Evolutionary conservation across 2,797 vertebrate species (phyloP).

Genomic region (Hirundo rustica): DNA sequence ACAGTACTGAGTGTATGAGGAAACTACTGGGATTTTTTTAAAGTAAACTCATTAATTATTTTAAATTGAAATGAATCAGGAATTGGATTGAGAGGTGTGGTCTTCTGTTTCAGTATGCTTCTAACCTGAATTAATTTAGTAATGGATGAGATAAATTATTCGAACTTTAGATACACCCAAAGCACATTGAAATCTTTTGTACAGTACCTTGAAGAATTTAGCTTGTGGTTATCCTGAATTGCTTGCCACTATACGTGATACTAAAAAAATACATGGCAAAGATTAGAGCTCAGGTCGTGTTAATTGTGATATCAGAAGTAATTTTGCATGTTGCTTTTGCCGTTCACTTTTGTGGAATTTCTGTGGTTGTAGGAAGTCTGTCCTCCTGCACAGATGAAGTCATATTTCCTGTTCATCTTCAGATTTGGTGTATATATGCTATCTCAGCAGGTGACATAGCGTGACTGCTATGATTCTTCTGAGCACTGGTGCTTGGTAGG

Average conservation of each 20-base stretch:
- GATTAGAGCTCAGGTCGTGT: background rate
- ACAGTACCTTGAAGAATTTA: background rate
- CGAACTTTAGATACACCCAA: background rate
- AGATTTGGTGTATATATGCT: background rate
- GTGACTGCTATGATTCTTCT: background rate
- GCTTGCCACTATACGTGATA: background rate
- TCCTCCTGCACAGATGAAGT: background rate
- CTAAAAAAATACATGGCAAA: background rate
- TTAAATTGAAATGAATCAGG: background rate
- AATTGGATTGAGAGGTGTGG: background rate
- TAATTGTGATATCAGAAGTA: background rate
- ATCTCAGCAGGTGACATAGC: background rate
- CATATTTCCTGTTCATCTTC: background rate
- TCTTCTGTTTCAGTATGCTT: background rate
- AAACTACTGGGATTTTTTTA: background rate
- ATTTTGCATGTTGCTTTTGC: background rate
- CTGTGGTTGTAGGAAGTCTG: background rate
- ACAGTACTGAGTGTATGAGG: background rate
- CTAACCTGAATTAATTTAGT: background rate
- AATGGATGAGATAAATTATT: background rate
- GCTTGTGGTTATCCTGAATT: background rate
- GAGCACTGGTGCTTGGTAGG: background rate
- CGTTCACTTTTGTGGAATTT: background rate
- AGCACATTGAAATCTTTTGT: background rate
- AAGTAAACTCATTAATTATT: background rate